Evolutionary conservation across 2,797 vertebrate genomes (phyloP).

Genomic region (Gadopsis bispinosus): DNA sequence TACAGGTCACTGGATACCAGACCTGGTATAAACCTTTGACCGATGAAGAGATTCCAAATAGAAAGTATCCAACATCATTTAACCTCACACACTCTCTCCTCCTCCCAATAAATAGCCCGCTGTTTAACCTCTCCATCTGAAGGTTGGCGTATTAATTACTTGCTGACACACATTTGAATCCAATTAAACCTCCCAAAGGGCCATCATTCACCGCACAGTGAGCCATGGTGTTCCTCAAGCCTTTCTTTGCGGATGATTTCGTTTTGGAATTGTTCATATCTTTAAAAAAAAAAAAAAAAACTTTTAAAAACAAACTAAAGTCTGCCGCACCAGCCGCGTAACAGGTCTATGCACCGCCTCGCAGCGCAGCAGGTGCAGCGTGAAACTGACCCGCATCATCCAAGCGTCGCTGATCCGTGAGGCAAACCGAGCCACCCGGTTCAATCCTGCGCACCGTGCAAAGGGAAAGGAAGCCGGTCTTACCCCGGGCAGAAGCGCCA

Average conservation of each 20-base stretch:
- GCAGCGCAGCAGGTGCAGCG: constrained; percentile 71
- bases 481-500: constrained; percentile 69
- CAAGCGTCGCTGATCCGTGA: background rate
- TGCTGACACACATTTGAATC: constrained; percentile 34
- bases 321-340: background rate
- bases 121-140: constrained; percentile 31
- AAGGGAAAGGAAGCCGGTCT: constrained; percentile 2
- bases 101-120: constrained; percentile 13
- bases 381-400: background rate
- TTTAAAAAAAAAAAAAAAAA: too few relatives aligned
- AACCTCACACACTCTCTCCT: background rate
- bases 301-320: background rate
- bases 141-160: constrained; percentile 33
- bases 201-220: constrained; percentile 4
- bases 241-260: background rate
- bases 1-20: constrained; percentile 4
- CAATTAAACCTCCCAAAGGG: constrained; percentile 39
- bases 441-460: accelerated
- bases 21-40: constrained; percentile 8
- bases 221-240: background rate
- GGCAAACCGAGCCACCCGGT: background rate
- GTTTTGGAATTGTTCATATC: background rate
- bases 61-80: background rate
- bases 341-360: background rate
- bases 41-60: background rate